These are phyloP conservation scores for Actinia equina DNA, from an alignment of 64 coral and sea anemone species.

Conservation along the genomic window DNA sequence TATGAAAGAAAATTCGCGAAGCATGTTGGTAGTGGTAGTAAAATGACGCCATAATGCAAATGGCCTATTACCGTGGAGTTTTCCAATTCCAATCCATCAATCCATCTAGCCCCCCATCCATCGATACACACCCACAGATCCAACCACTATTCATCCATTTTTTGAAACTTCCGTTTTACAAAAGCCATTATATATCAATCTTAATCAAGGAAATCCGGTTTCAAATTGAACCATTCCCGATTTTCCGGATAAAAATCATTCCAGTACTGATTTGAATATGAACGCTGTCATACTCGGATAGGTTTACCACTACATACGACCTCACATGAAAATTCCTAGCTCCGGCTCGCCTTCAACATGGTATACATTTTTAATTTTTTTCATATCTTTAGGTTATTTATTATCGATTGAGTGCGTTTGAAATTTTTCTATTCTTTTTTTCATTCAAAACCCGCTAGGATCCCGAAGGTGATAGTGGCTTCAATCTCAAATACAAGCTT, in stretches of 20 bases:
- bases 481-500: slow-evolving; percentile 41
- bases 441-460: neutral
- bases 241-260: neutral
- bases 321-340: neutral
- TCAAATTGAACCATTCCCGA: neutral
- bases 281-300: neutral
- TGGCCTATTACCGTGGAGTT: too few species aligned
- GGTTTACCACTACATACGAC: neutral
- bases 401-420: neutral
- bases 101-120: neutral
- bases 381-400: neutral
- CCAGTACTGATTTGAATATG: neutral
- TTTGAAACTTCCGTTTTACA: too few species aligned
- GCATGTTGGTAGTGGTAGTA: too few species aligned
- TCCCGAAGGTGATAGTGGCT: neutral
- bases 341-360: too few species aligned
- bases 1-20: too few species aligned
- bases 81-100: too few species aligned
- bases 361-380: neutral
- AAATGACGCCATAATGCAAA: too few species aligned
- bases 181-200: too few species aligned
- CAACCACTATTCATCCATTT: too few species aligned
- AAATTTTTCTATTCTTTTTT: neutral
- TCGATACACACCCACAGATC: too few species aligned
- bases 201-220: too few species aligned